Conservation (phyloP, 2,888 invertebrate species). For the Ornithoptera priamus region DNA sequence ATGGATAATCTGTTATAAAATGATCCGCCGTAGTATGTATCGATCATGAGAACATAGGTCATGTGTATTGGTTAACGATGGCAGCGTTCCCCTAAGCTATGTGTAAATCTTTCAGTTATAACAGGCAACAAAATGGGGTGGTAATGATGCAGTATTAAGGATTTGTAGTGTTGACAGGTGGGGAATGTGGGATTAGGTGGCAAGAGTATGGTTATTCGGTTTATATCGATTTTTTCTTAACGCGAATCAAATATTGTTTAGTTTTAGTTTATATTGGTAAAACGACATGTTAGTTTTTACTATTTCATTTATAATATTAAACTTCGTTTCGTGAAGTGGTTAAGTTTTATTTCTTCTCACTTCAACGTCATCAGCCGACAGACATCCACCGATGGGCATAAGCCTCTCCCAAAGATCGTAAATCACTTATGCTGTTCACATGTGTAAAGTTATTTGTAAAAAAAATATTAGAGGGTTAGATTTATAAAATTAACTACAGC, state of each 20-base stretch:
- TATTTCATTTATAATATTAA: no score
- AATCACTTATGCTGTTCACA: no score
- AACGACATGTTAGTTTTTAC: no score
- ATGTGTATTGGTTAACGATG: conserved; percentile 31
- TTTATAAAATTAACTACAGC: no score
- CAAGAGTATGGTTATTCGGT: conserved; percentile 39
- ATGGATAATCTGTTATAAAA: conserved; percentile 37
- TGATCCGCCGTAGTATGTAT: conserved; percentile 39
- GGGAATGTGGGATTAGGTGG: conserved; percentile 45
- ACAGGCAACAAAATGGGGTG: conserved; percentile 61
- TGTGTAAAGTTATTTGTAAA: no score
- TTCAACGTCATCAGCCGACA: no score
- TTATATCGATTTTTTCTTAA: background rate
- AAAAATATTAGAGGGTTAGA: no score
- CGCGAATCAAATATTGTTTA: background rate
- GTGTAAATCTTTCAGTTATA: conserved; percentile 70
- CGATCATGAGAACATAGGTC: conserved; percentile 23
- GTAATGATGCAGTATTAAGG: conserved; percentile 68
- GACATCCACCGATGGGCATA: no score
- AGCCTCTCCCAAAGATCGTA: no score
- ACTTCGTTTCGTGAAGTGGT: no score
- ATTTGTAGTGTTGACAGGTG: conserved; percentile 64
- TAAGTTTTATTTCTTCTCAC: no score
- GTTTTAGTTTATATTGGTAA: no score
- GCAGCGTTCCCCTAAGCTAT: conserved; percentile 58